Evolutionary conservation across 2,888 invertebrate genomes (phyloP).

Genomic region (Drosophila pseudotakahashii): DNA sequence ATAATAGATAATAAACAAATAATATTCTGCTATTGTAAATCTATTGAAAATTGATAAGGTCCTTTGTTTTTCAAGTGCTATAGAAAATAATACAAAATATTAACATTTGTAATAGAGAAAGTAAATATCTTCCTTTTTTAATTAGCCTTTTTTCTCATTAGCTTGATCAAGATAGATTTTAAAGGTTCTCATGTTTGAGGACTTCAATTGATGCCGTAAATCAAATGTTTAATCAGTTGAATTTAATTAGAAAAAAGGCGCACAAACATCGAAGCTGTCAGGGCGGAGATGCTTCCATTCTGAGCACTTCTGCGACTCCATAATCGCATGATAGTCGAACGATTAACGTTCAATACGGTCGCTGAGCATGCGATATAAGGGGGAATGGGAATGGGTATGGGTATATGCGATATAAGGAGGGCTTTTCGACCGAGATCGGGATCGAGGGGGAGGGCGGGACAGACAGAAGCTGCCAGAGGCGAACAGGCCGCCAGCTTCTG

Average conservation of each 20-base stretch:
- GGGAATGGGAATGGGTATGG: slow-evolving; percentile 6
- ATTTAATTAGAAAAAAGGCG: slow-evolving; percentile 79
- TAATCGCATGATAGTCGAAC: slow-evolving; percentile 67
- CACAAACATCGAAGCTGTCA: slow-evolving; percentile 62
- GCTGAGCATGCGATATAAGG: slow-evolving; percentile 66
- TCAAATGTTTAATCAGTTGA: slow-evolving; percentile 82
- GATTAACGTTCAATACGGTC: slow-evolving; percentile 71
- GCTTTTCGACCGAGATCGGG: not conserved
- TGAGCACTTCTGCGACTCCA: slow-evolving; percentile 38
- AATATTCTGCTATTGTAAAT: too few species aligned
- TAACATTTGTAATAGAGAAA: too few species aligned
- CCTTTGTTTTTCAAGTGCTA: too few species aligned
- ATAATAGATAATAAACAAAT: too few species aligned
- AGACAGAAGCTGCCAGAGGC: slow-evolving; percentile 51
- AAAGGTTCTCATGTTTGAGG: not conserved
- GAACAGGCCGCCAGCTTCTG: slow-evolving; percentile 31
- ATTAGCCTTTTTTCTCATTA: too few species aligned
- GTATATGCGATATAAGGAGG: not conserved
- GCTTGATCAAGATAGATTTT: not conserved
- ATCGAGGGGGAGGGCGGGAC: not conserved
- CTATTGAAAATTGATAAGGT: too few species aligned
- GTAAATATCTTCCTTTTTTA: too few species aligned
- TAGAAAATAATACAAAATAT: too few species aligned
- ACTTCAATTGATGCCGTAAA: slow-evolving; percentile 64
- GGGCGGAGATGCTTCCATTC: slow-evolving; percentile 51